Evolutionary conservation across 1,140 invertebrate genomes (phyloP), one percentile per base, ranked within the genome.

Genomic region (Ericerus pela): DNA sequence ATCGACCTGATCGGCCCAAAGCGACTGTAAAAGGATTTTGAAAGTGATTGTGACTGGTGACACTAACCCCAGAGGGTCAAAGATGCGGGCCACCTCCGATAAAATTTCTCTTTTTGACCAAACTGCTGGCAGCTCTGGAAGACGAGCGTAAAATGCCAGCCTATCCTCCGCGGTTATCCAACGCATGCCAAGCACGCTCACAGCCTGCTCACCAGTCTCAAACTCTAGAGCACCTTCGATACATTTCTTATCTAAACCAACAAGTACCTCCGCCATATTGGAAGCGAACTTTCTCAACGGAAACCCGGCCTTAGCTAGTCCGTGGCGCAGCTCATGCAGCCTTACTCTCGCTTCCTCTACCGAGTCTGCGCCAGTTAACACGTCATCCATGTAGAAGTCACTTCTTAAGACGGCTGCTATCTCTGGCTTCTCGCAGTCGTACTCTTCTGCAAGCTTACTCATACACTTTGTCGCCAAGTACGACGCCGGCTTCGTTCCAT

Each of bases 401-500:
- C 31, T 16, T 26, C n/a, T 26, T 2, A 54, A 37, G 4, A 26
- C 33, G 22, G 24, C 4, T 16, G 12, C 27, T 2, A 31, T 31
- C 11, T 26, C 14, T 3, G 31, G 31, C 31, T 36, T 36, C 4
- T 18, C 16, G 2, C 6, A 29, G n/a, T 31, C 53, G n/a, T 54
- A 30, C 14, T 22, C 67, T 5, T 54, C 22, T 1, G 64, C 69
- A 16, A 71, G 52, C 59, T 71, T 64, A 43, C 62, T 63, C n/a
- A 74, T 52, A 8, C 61, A 62, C 58, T 62, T 54, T 22, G 63
- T 65, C 4, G 69, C 67, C 2, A 68, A 58, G 56, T 58, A 67
- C 5, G 68, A 63, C n/a, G 66, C 64, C 4, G 64, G 58, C 56
- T 63, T 59, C 20, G 57, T 55, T 8, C 67, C 69, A 57, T 64